A percentile compares a stretch with the other conserved stretches of the same genome.
Evolutionary conservation across 2,113 vertebrate species (phyloP).

Genomic region (Clarias batrachus): DNA sequence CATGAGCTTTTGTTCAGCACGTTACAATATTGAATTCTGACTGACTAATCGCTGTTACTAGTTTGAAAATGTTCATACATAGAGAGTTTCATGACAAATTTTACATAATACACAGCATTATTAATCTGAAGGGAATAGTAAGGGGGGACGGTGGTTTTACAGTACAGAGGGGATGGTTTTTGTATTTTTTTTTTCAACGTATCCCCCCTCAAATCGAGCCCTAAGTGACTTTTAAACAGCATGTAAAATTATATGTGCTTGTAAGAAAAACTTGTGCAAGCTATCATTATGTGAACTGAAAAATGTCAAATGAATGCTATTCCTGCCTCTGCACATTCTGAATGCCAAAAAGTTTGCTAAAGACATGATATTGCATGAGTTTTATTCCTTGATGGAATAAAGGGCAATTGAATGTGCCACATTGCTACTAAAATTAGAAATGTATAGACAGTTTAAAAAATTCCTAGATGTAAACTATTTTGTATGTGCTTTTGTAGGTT

Average conservation of each 20-base stretch:
- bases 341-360: slow-evolving; percentile 42
- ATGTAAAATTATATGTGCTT: slow-evolving; percentile 27
- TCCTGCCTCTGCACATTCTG: slow-evolving; percentile 23
- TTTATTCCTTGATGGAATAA: slow-evolving; percentile 24
- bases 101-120: too few relatives aligned
- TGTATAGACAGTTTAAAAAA: not conserved
- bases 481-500: not conserved
- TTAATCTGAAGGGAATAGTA: too few relatives aligned
- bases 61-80: too few relatives aligned
- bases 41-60: too few relatives aligned
- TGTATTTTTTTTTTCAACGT: too few relatives aligned
- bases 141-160: too few relatives aligned
- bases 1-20: too few relatives aligned
- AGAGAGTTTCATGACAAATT: too few relatives aligned
- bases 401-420: slow-evolving; percentile 36
- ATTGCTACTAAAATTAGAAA: slow-evolving; percentile 32
- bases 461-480: slow-evolving; percentile 4
- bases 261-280: slow-evolving; percentile 29
- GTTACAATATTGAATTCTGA: too few relatives aligned
- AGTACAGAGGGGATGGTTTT: too few relatives aligned
- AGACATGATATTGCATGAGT: slow-evolving; percentile 44
- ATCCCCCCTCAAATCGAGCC: too few relatives aligned
- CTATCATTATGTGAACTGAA: slow-evolving; percentile 38
- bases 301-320: slow-evolving; percentile 46
- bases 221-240: slow-evolving; percentile 16